Evolutionary conservation across 2,797 vertebrate genomes (phyloP).

Genomic region (Xenops minutus): DNA sequence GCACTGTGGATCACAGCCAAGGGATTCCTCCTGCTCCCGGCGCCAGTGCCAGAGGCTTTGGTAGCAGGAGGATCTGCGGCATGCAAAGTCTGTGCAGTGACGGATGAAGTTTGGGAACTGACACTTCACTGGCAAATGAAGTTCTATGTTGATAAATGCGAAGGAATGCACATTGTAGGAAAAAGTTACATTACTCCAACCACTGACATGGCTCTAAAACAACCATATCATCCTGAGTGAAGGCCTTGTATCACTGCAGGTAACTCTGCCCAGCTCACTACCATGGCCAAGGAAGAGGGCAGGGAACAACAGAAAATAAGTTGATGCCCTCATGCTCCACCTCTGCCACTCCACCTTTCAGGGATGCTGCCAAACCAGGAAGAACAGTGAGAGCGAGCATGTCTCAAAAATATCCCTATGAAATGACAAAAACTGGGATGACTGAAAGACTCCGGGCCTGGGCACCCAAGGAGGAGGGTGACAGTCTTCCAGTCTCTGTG

Average conservation of each 20-base stretch:
- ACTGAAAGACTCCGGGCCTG: background rate
- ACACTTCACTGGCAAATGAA: background rate
- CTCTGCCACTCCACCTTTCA: background rate
- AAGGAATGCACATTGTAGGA: background rate
- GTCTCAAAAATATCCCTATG: background rate
- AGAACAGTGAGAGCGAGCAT: background rate
- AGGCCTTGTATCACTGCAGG: background rate
- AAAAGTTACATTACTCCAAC: background rate
- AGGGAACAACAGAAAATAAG: background rate
- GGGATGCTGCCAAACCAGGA: background rate
- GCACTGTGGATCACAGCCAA: background rate
- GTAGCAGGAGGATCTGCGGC: background rate
- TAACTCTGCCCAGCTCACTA: background rate
- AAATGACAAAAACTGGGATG: background rate
- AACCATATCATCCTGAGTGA: background rate
- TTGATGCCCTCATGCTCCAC: background rate
- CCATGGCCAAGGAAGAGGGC: background rate
- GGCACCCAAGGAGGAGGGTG: background rate
- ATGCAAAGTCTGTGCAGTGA: background rate
- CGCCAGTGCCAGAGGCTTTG: background rate
- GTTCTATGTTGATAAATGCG: background rate
- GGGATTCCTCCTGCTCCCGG: background rate
- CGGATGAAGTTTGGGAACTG: background rate
- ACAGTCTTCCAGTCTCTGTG: background rate
- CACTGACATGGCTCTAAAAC: background rate